Percentiles rank a stretch among this genome's conserved stretches.
These are phyloP conservation scores for Pseudococcus viburni DNA, from an alignment of 2,888 invertebrate species.

Conservation along the genomic window DNA sequence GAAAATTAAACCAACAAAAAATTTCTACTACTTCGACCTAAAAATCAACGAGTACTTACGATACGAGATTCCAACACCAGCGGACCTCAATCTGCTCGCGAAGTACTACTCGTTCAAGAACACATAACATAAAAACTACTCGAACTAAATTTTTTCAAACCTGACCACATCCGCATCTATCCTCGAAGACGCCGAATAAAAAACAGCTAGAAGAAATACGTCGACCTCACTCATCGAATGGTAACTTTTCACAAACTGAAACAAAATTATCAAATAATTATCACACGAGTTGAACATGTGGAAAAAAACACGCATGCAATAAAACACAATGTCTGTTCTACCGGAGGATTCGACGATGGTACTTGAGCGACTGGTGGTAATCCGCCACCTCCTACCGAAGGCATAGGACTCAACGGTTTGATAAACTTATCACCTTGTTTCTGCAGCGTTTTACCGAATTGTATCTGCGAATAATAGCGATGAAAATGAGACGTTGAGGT, in stretches of 20 bases:
- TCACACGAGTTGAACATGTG: background rate
- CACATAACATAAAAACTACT: background rate
- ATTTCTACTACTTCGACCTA: background rate
- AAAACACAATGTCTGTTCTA: conserved; percentile 58
- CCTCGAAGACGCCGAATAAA: conserved; percentile 2
- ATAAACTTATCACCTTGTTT: conserved; percentile 67
- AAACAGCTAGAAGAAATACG: background rate
- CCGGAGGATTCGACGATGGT: conserved; percentile 67
- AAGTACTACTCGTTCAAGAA: background rate
- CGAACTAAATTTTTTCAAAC: conserved; percentile 7
- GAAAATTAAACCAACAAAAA: background rate
- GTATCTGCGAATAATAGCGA: conserved; percentile 19
- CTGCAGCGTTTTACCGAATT: conserved; percentile 65
- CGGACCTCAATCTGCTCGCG: background rate
- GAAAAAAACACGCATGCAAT: background rate
- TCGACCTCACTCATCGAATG: conserved; percentile 17
- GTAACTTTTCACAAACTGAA: conserved; percentile 18
- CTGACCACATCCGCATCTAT: background rate
- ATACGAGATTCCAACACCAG: background rate
- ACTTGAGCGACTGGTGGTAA: conserved; percentile 67
- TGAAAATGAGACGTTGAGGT: background rate
- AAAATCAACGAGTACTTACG: background rate
- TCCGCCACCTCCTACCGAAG: conserved; percentile 61
- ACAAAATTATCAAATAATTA: background rate
- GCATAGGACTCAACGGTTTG: conserved; percentile 66